Base-by-base conservation (phyloP, 2,888 invertebrate genomes). In the Leucozona laternaria region DNA sequence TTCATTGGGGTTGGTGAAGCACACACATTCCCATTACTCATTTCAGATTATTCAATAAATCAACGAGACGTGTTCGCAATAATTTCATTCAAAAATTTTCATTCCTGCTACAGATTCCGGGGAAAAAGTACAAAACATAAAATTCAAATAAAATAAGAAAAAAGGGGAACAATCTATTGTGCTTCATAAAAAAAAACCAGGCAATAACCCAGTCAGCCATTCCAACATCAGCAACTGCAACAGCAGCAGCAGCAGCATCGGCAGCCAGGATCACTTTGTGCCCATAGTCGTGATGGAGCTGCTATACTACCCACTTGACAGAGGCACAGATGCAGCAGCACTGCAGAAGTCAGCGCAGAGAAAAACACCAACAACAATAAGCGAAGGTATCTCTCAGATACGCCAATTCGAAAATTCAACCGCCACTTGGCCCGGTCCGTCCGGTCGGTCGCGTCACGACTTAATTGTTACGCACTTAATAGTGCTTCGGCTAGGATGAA, bases 391-490 rank as follows among this genome's bases (percentile, higher is more conserved):
- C 83, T 72, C 55, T 20, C 76, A 78, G 64, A 82, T 72, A 84
- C 71, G 80, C 81, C 72, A 73, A 73, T 81, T 77, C 71, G 80
- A 77, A 66, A 73, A 73, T 81, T 77, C 73, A 53, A 73, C 68
- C 83, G 25, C 78, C 64, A 62, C 45, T 78, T 70, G 78, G 85
- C 58, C 82, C 79, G 66, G 79, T 79, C 58, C 71, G 79, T 71
- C 79, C 86, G 60, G 83, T 79, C 64, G 75, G 79, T 58, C 79
- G 79, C 87, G 83, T 87, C 87, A 87, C 87, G 87, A 87, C 76
- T 87, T 87, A 87, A 87, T 87, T 87, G 87, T 87, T 87, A 87
- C 87, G 83, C 87, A 87, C 87, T 87, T 79, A 73, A 40, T 71
- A 70, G 73, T 62, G 45, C 37, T 17, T 71, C n/a, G n/a, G 60